Evolutionary conservation across 2,113 vertebrate genomes (phyloP).

Genomic region (Motacilla alba): DNA sequence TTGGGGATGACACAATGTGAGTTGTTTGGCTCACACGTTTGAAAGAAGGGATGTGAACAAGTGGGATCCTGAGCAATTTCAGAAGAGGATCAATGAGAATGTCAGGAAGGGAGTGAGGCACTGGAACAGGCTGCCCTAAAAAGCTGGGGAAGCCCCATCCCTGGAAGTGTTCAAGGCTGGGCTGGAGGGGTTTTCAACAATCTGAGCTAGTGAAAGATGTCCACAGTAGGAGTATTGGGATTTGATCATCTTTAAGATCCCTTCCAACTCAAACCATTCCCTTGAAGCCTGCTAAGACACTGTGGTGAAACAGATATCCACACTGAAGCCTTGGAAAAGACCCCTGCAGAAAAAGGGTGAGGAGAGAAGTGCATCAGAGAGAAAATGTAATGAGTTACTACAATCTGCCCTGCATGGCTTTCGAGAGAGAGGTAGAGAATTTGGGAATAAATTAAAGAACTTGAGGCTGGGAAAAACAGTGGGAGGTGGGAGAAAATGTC

Average conservation of each 20-base stretch:
- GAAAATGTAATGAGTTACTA: background rate
- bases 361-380: accelerated
- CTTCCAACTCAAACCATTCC: background rate
- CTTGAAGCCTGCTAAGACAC: background rate
- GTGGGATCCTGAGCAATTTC: background rate
- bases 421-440: background rate
- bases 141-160: accelerated
- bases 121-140: background rate
- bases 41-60: background rate
- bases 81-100: background rate
- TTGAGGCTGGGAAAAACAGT: background rate
- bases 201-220: background rate
- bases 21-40: accelerated
- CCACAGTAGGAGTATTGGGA: background rate
- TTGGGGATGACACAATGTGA: background rate
- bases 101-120: background rate
- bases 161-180: background rate
- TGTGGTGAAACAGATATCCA: background rate
- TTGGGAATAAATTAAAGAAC: background rate
- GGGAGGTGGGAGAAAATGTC: accelerated
- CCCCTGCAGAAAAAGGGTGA: background rate
- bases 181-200: background rate
- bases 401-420: accelerated
- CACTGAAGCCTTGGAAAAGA: background rate
- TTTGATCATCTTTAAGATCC: background rate